Percentiles rank a stretch among this genome's conserved stretches.
These are phyloP conservation scores for Bellardia pandia DNA, from an alignment of 2,888 invertebrate species.

Conservation along the genomic window DNA sequence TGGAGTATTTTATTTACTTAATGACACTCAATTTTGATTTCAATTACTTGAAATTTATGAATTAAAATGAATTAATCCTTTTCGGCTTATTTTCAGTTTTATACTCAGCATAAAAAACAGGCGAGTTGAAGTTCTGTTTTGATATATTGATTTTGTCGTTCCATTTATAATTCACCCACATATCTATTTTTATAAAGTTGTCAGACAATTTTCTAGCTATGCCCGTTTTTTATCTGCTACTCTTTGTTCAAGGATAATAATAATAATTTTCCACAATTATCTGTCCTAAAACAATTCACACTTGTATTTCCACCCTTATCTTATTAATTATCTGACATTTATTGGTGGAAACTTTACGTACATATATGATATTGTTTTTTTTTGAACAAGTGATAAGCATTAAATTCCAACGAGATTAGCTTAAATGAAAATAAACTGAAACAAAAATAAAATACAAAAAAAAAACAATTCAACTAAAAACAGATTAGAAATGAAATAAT, in stretches of 20 bases:
- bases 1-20: too few species aligned
- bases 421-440: neutral
- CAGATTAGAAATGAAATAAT: neutral
- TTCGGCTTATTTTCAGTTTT: too few species aligned
- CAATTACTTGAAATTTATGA: too few species aligned
- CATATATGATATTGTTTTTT: neutral
- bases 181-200: too few species aligned
- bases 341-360: neutral
- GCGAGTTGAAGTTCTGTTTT: too few species aligned
- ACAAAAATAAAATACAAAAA: neutral
- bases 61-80: too few species aligned
- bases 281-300: neutral
- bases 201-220: too few species aligned
- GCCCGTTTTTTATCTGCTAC: too few species aligned
- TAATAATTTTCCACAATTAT: neutral
- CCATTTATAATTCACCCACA: too few species aligned
- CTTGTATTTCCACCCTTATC: neutral
- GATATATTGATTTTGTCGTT: too few species aligned
- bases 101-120: too few species aligned
- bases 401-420: neutral
- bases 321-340: constrained; percentile 24
- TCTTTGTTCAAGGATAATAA: neutral
- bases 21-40: too few species aligned
- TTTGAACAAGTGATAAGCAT: neutral
- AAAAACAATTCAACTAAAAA: neutral